Evolutionary conservation across 2,888 invertebrate species (phyloP).

Genomic region (Nasonia oneida): DNA sequence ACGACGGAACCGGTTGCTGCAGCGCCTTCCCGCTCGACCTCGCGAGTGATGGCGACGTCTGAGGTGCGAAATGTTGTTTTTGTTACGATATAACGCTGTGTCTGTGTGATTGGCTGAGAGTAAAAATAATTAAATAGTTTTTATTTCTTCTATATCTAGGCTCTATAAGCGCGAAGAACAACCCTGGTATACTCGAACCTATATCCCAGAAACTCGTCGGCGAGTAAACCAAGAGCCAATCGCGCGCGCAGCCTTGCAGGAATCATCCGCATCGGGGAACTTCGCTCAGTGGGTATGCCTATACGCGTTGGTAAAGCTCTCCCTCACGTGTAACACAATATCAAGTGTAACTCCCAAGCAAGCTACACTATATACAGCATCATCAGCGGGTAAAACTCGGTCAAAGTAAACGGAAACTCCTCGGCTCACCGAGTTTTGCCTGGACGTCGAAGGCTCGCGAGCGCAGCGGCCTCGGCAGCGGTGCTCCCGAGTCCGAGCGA

Average conservation of each 20-base stretch:
- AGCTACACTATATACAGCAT: neutral
- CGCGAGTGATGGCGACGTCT: conserved; percentile 75
- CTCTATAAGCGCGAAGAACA: neutral
- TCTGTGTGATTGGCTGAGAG: neutral
- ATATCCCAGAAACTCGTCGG: neutral
- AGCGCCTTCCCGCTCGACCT: conserved; percentile 60
- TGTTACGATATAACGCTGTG: no score
- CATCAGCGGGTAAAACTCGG: conserved; percentile 24
- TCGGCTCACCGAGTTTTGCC: conserved; percentile 73
- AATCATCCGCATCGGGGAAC: neutral
- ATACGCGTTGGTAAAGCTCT: no score
- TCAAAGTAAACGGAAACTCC: conserved; percentile 36
- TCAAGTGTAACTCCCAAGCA: neutral
- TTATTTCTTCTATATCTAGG: no score
- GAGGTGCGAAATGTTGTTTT: neutral
- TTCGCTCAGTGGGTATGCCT: no score
- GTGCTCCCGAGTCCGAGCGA: conserved; percentile 59
- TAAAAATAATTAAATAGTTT: no score
- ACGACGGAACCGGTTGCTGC: neutral
- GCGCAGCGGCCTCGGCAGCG: conserved; percentile 69
- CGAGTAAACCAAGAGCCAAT: neutral
- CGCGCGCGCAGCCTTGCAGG: neutral
- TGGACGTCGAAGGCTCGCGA: conserved; percentile 71
- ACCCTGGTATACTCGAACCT: neutral
- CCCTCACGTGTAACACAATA: no score